A percentile compares a stretch with the other conserved stretches of the same genome.
Evolutionary conservation across 2,113 vertebrate species (phyloP).

Genomic region (Antigone vipio): DNA sequence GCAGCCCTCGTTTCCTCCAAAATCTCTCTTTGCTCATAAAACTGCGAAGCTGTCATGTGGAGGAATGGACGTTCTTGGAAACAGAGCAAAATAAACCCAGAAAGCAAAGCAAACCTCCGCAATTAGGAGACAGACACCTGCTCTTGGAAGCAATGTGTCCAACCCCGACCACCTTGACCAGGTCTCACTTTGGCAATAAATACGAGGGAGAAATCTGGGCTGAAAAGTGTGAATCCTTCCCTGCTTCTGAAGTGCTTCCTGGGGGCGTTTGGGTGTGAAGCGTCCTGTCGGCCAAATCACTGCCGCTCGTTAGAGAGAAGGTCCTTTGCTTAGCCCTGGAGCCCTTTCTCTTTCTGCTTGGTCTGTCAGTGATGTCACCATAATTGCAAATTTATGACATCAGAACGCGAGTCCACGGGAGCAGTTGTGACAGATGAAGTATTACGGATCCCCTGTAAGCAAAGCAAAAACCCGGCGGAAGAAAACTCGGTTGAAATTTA

Average conservation of each 20-base stretch:
- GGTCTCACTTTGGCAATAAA: neutral
- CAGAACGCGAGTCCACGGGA: accelerated
- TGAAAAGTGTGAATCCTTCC: neutral
- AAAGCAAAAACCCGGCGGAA: neutral
- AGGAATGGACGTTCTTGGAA: neutral
- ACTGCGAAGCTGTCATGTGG: neutral
- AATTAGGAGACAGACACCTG: neutral
- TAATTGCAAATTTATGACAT: neutral
- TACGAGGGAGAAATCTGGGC: neutral
- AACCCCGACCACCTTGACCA: neutral
- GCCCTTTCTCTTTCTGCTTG: neutral
- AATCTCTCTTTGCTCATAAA: neutral
- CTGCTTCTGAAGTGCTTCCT: neutral
- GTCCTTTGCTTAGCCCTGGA: neutral
- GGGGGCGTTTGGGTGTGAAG: neutral
- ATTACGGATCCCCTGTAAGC: neutral
- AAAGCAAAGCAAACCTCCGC: neutral
- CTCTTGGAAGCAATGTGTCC: neutral
- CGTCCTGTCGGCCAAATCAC: neutral
- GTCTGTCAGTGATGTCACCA: neutral
- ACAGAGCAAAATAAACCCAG: neutral
- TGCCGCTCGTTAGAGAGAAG: neutral
- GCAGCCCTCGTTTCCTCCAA: neutral
- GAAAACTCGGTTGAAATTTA: neutral
- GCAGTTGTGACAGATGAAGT: neutral